Evolutionary conservation across 2,797 vertebrate species (phyloP), one percentile per base, ranked within the genome.

Genomic region (Euphonia xanthogaster): DNA sequence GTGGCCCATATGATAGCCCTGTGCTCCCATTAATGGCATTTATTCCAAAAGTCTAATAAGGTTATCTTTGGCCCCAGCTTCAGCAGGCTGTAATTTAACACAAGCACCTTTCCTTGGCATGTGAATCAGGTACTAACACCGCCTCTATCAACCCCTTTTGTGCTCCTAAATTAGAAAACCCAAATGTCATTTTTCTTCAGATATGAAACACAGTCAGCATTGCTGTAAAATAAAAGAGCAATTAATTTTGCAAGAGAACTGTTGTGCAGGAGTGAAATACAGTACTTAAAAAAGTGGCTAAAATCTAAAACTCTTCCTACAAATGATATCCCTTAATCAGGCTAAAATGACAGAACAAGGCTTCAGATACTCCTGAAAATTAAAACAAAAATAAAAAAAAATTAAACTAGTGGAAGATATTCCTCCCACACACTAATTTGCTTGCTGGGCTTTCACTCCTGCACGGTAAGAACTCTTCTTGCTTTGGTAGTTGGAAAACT

Each of bases 101-200:
- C 1, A 48, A 80, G 81, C 77, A 70, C 65, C 85, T 83, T 91
- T 94, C 88, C 79, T 85, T 9, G 0, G 37, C 62, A 91, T 84
- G 80, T 2, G 19, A 94, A 91, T 94, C 81, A 30, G 92, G 88
- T 91, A 88, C 63, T n/a, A 76, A 58, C 7, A 2, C 89, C 10
- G 9, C 40, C 71, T 90, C 91, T 88, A 92, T 71, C 94, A 76
- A 71, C 61, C 82, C 82, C 95, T 92, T 97, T 97, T 97, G 93
- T 97, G 95, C 72, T 95, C 89, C 91, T 95, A 97, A 97, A 97
- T 98, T 95, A 96, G 96, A 98, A 98, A 98, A 88, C 86, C 94
- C 66, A 96, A 97, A 96, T 57, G 86, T 71, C 30, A 0, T 88
- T 97, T 97, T 95, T 84, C 61, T 95, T 94, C 81, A 77, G 88